These are phyloP conservation scores for Enteromius viviparus DNA, from an alignment of 2,797 vertebrate species.

Conservation along the genomic window DNA sequence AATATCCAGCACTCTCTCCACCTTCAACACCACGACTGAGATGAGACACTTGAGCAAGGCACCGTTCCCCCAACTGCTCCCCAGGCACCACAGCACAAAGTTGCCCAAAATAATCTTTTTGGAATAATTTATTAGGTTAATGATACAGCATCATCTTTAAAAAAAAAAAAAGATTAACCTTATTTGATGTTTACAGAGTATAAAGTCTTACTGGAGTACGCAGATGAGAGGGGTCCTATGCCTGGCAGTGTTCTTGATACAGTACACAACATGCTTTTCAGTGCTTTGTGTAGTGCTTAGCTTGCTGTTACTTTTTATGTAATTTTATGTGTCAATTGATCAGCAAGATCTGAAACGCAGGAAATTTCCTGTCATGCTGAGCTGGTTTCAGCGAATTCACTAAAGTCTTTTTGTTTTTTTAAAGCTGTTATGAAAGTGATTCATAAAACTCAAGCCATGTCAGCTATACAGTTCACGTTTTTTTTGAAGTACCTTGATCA, in stretches of 20 bases:
- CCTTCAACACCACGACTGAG: no score
- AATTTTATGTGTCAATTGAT: conserved; percentile 22
- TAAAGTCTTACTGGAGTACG: no score
- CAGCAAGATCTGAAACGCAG: conserved; percentile 32
- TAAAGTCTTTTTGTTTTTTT: conserved; percentile 1
- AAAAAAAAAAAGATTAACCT: no score
- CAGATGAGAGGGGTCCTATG: no score
- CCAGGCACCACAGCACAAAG: no score
- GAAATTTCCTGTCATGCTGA: conserved; percentile 38
- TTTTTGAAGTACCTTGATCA: not conserved
- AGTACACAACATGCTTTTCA: not conserved
- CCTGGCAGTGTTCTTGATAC: not conserved
- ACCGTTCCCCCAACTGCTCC: no score
- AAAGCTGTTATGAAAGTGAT: conserved; percentile 32
- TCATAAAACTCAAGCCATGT: conserved; percentile 44
- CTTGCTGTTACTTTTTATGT: not conserved
- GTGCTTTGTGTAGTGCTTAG: not conserved
- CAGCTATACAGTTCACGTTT: conserved; percentile 12
- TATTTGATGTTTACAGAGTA: no score
- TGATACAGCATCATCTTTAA: no score
- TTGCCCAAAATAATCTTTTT: no score
- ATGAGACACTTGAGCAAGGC: no score
- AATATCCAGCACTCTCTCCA: no score
- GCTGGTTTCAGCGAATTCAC: conserved; percentile 36
- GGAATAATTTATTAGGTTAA: no score